Evolutionary conservation across 2,888 invertebrate genomes (phyloP), one percentile per base, ranked within the genome.

Genomic region (Ptilodon capucinus): DNA sequence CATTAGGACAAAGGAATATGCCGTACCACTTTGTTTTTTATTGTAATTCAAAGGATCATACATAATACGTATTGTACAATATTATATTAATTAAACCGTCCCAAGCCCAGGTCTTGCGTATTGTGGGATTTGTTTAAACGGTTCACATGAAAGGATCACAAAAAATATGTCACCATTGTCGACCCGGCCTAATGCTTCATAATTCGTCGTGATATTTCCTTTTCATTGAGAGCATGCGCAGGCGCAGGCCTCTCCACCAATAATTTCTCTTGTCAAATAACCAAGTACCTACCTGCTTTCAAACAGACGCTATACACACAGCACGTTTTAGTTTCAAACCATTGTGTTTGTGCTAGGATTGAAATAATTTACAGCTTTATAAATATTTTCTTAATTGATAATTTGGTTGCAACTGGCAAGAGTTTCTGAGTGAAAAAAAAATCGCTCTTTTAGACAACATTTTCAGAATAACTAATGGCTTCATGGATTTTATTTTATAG

Each of bases 121-220:
- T 73, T 74, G 67, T 71, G 52, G 42, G 69, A 70, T 77, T 79
- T 82, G 78, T 83, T 82, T 78, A 72, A 71, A 60, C 67, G 68
- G 63, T 68, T 71, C 70, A 71, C 68, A 74, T 74, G 56, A 73
- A 75, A 77, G 68, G 67, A 61, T 58, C 53, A 77, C 74, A 82
- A 85, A 86, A 86, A 85, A 80, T 75, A 69, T 81, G 81, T 80
- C 83, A 72, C 81, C 80, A 81, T 85, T 85, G 83, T 86, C 73
- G 72, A 71, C 62, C 62, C 62, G 64, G 68, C 73, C 76, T 78
- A 83, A 81, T 83, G 77, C 80, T 71, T 84, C 80, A 81, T 85
- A 86, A 84, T 85, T 84, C n/a, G 85, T 84, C 75, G 78, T 81
- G 74, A 81, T 81, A 84, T 86, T 88, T 88, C 83, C 86, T 87